These are phyloP conservation scores for Cacatua alba DNA, from an alignment of 2,113 vertebrate genomes.

Conservation along the genomic window DNA sequence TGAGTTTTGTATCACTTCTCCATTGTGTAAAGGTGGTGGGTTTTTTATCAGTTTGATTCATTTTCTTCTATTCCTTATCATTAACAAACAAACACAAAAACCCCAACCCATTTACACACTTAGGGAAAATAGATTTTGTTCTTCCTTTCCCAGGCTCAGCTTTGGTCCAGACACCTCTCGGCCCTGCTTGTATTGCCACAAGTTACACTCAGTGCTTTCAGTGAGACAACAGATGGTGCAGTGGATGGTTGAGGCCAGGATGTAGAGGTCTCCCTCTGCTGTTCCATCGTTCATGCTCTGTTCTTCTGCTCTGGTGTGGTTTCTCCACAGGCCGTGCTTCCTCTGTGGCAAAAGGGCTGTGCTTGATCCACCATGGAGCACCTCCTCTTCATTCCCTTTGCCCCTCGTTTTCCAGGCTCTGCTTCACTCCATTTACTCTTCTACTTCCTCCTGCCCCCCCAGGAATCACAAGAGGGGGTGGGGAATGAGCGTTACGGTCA, in stretches of 20 bases:
- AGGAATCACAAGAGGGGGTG: neutral
- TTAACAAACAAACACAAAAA: neutral
- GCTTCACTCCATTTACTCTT: neutral
- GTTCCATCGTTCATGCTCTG: neutral
- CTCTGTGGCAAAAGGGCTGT: neutral
- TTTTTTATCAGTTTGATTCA: neutral
- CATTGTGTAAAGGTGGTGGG: neutral
- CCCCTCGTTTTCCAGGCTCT: neutral
- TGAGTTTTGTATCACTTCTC: neutral
- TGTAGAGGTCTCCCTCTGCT: neutral
- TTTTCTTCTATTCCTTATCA: neutral
- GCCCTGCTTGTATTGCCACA: neutral
- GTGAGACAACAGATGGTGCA: neutral
- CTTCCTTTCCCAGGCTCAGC: neutral
- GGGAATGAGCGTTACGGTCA: neutral
- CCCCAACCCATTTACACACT: neutral
- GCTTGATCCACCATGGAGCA: neutral
- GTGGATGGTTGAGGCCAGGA: fast-evolving
- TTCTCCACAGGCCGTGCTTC: neutral
- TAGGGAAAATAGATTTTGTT: neutral
- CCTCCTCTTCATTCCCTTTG: neutral
- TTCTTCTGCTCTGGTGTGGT: neutral
- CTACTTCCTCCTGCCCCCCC: neutral
- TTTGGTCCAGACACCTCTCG: neutral
- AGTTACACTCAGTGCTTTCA: neutral